A percentile compares a stretch with the other conserved stretches of the same genome.
Conservation (phyloP, 1,140 invertebrate genomes). For the Micrasema longulum region DNA sequence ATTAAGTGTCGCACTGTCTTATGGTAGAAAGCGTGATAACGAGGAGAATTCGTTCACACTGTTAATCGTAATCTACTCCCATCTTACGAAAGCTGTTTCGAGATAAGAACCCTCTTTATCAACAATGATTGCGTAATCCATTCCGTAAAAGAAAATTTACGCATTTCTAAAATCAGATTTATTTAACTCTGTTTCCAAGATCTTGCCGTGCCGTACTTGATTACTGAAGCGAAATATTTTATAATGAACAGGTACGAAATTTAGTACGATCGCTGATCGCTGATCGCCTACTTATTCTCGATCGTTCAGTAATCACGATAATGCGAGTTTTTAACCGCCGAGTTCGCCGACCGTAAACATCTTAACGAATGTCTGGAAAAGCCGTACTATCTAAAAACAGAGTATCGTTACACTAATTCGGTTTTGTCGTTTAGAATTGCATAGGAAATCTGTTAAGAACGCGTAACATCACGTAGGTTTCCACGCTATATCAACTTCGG, state of each 20-base stretch:
- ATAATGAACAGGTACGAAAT: slow-evolving; percentile 15
- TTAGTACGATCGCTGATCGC: not conserved
- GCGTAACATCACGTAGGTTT: too few species aligned
- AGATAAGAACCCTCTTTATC: slow-evolving; percentile 4
- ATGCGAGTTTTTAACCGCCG: slow-evolving; percentile 12
- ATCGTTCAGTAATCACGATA: slow-evolving; percentile 27
- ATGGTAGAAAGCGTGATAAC: too few species aligned
- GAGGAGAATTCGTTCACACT: too few species aligned
- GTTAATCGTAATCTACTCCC: too few species aligned
- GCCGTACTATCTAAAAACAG: too few species aligned
- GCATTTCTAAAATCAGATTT: slow-evolving; percentile 11
- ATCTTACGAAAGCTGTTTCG: not conserved
- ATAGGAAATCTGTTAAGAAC: too few species aligned
- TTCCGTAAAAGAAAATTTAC: not conserved
- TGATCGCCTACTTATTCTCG: slow-evolving; percentile 27
- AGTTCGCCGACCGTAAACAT: slow-evolving; percentile 29
- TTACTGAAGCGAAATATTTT: slow-evolving; percentile 22
- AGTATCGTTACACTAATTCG: too few species aligned
- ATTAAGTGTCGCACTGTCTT: too few species aligned
- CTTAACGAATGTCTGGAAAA: not conserved
- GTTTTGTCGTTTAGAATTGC: too few species aligned
- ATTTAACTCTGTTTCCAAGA: too few species aligned
- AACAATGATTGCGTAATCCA: slow-evolving; percentile 1
- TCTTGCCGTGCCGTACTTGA: not conserved
- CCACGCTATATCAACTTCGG: too few species aligned